These are phyloP conservation scores for Trachythela sp. DNA, from an alignment of 64 coral and sea anemone species.

Conservation along the genomic window DNA sequence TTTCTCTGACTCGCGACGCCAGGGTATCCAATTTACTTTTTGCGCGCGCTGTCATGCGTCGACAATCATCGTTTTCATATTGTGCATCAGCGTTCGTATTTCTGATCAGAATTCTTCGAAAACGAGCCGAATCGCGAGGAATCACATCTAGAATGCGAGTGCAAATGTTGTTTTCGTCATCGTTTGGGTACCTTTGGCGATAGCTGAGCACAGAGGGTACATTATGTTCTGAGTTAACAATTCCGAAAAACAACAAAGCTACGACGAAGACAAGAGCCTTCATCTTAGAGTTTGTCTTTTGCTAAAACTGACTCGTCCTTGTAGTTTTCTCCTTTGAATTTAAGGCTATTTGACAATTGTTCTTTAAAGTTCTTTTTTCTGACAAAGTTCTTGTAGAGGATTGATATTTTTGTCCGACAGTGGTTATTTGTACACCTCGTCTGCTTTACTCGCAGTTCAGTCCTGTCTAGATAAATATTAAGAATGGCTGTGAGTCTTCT, in stretches of 20 bases:
- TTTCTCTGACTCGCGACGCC: slow-evolving; percentile 38
- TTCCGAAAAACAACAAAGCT: neutral
- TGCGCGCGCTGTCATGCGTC: slow-evolving; percentile 76
- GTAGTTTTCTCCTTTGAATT: neutral
- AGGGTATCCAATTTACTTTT: slow-evolving; percentile 85
- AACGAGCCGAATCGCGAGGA: slow-evolving; percentile 69
- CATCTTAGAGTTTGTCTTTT: neutral
- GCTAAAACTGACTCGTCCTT: neutral
- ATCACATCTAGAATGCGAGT: slow-evolving; percentile 77
- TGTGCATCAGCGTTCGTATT: slow-evolving; percentile 56
- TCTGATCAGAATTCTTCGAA: slow-evolving; percentile 76
- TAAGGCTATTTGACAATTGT: neutral
- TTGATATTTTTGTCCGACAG: no score
- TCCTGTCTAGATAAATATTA: no score
- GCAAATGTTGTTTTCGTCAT: slow-evolving; percentile 55
- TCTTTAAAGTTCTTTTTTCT: no score
- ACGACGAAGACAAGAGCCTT: neutral
- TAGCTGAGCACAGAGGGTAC: neutral
- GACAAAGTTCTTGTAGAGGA: no score
- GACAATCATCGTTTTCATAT: slow-evolving; percentile 74
- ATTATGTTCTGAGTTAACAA: neutral
- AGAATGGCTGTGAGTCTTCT: no score
- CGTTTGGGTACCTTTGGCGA: slow-evolving; percentile 42
- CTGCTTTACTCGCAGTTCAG: no score
- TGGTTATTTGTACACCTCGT: no score